Evolutionary conservation across 2,888 invertebrate genomes (phyloP), one percentile per base, ranked within the genome.

Genomic region (Drosophila subsilvestris): DNA sequence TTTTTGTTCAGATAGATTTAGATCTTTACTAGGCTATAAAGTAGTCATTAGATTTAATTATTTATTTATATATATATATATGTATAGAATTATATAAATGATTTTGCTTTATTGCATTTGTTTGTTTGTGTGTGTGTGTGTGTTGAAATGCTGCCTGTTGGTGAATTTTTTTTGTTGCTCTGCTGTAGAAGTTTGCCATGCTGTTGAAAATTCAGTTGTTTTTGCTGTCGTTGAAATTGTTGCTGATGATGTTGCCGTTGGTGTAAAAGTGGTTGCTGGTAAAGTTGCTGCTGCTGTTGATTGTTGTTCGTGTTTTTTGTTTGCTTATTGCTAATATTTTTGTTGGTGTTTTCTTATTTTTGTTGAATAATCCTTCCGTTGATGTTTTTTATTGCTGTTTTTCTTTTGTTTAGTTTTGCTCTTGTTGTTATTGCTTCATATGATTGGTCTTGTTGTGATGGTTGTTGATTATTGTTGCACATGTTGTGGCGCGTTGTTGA

Each of bases 1-100:
- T 56, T 66, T 22, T 60, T 18, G 53, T 49, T 60, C 45, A 44
- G 54, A 60, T 60, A 60, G 56, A 56, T 56, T 54, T 63, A 66
- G 51, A 42, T 45, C 17, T 37, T 70, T 18, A 32, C 49, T 29
- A n/a, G 51, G 18, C 45, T 67, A 69, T 62, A 62, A 62, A 66
- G 67, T 66, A 66, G 48, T 66, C 54, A 66, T 54, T 66, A 22
- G 18, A 42, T 62, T 9, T 45, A 47, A 18, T 42, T 48, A 18
- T 43, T 44, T 55, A 22, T 54, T 43, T 37, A 37, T 32, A 32
- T 37, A 37, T 57, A 66, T 27, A 57, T 49, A 43, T 69, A 54
- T 37, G 49, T 43, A 37, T 53, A 51, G 37, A 17, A 29, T 43
- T 54, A 17, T 56, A 55, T 67, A 48, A 54, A 27, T 22, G 27